Conservation (phyloP, 2,113 vertebrate genomes). For the Cynocephalus volans region DNA sequence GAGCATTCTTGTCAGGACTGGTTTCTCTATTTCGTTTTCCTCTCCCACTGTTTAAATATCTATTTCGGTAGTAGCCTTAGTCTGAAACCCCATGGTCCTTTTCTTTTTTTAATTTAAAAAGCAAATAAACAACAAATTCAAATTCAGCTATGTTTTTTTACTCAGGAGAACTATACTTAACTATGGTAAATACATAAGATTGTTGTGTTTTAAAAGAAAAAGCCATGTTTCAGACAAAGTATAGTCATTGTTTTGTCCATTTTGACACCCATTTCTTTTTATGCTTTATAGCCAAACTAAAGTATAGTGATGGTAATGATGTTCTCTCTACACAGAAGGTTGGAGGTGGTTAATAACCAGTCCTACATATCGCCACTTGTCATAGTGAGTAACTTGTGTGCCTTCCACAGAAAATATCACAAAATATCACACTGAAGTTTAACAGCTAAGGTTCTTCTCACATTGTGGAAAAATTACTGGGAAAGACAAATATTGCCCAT, state of each 20-base stretch:
- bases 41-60: slow-evolving; percentile 61
- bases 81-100: neutral
- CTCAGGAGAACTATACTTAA: neutral
- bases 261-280: neutral
- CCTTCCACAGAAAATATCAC: neutral
- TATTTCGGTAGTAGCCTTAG: slow-evolving; percentile 63
- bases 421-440: neutral
- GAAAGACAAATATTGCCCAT: neutral
- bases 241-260: neutral
- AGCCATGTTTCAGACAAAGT: neutral
- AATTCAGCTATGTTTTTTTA: neutral
- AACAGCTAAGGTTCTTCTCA: slow-evolving; percentile 9
- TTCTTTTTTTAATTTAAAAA: slow-evolving; percentile 9
- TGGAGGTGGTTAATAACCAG: neutral
- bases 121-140: slow-evolving; percentile 32
- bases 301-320: neutral
- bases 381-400: neutral
- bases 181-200: neutral
- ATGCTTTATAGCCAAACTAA: slow-evolving; percentile 13
- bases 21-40: slow-evolving; percentile 25
- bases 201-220: slow-evolving; percentile 17
- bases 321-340: neutral
- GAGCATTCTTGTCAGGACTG: slow-evolving; percentile 37
- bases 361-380: neutral
- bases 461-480: neutral